phyloP scores from a whole-genome alignment of 2,113 vertebrate genomes.

The Oryzias woworae region DNA sequence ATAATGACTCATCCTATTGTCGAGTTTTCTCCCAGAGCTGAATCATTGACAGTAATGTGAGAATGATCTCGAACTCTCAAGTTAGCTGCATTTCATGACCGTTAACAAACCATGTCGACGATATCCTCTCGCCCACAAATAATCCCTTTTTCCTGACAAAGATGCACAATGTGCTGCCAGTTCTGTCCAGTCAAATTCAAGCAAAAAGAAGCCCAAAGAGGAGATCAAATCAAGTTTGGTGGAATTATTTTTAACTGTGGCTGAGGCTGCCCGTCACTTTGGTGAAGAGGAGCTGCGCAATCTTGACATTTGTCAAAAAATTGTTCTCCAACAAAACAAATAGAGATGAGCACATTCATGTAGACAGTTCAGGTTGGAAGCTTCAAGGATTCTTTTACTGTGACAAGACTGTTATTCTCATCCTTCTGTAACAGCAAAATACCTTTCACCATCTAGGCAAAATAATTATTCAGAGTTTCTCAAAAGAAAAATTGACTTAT shows the following conservation, averaged over 20 bases:
- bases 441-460: too few species aligned
- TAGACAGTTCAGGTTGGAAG: too few species aligned
- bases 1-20: conserved; percentile 53
- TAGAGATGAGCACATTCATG: too few species aligned
- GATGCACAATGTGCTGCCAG: conserved; percentile 13
- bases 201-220: conserved; percentile 10
- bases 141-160: conserved; percentile 22
- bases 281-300: too few species aligned
- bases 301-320: too few species aligned
- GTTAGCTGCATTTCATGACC: conserved; percentile 50
- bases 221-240: conserved; percentile 13
- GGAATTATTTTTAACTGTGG: not conserved
- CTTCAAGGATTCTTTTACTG: too few species aligned
- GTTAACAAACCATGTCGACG: conserved; percentile 43
- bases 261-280: too few species aligned
- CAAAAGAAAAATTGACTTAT: not conserved
- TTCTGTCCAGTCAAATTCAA: conserved; percentile 17
- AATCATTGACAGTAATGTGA: conserved; percentile 40
- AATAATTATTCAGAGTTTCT: too few species aligned
- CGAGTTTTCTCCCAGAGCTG: conserved; percentile 39
- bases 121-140: conserved; percentile 44
- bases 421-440: too few species aligned
- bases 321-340: too few species aligned
- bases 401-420: too few species aligned
- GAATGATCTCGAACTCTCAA: conserved; percentile 46